These are phyloP conservation scores for Caenorhabditis doughertyi DNA, from an alignment of 2,888 invertebrate species.

Conservation along the genomic window DNA sequence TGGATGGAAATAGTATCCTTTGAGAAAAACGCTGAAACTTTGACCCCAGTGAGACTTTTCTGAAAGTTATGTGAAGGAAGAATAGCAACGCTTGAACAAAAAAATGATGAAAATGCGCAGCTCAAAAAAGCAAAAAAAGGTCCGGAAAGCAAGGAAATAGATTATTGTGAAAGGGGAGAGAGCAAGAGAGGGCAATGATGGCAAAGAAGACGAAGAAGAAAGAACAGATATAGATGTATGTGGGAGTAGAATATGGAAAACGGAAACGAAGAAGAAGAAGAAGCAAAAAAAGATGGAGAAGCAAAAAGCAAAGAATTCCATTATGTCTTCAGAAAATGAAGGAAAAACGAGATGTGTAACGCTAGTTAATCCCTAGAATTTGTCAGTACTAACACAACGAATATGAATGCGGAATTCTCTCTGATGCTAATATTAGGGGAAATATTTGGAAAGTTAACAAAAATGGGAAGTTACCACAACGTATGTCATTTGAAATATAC, in stretches of 20 bases:
- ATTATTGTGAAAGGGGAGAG: constrained; percentile 18
- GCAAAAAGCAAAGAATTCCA: constrained; percentile 36
- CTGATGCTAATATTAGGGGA: too few species aligned
- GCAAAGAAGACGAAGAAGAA: constrained; percentile 2
- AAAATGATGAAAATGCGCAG: background rate
- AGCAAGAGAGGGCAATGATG: constrained; percentile 21
- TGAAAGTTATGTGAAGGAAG: too few species aligned
- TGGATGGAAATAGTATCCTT: constrained; percentile 35
- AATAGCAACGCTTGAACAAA: background rate
- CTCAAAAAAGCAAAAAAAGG: background rate
- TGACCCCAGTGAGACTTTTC: background rate
- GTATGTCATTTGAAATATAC: too few species aligned
- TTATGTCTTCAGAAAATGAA: constrained; percentile 33
- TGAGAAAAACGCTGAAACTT: constrained; percentile 5
- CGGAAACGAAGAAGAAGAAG: background rate
- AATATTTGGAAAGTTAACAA: too few species aligned
- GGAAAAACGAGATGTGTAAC: constrained; percentile 19
- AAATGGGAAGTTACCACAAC: too few species aligned
- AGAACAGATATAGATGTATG: constrained; percentile 32
- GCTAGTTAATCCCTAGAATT: constrained; percentile 24
- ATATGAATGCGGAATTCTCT: too few species aligned
- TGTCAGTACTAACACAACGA: background rate
- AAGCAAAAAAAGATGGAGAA: background rate
- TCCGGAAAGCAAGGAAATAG: constrained; percentile 12
- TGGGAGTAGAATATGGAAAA: constrained; percentile 25